Percentiles rank a stretch among this genome's conserved stretches.
Evolutionary conservation across 2,888 invertebrate genomes (phyloP).

Genomic region (Scaptomyza reducta): DNA sequence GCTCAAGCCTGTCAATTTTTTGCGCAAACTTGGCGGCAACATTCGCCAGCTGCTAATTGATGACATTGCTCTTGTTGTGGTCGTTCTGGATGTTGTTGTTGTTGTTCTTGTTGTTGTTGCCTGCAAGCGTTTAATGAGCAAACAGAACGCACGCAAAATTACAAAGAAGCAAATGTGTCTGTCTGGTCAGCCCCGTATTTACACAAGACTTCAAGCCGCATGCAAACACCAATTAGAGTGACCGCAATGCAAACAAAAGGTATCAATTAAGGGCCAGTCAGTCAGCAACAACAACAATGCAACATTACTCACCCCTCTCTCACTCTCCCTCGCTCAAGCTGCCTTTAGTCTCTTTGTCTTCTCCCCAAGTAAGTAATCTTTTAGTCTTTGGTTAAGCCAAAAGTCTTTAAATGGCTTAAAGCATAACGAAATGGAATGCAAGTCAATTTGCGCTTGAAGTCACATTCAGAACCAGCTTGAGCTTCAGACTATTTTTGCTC

Average conservation of each 20-base stretch:
- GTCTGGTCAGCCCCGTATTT: constrained; percentile 73
- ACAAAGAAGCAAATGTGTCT: constrained; percentile 64
- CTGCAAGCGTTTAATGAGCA: constrained; percentile 78
- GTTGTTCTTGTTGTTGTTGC: constrained; percentile 33
- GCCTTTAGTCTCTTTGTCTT: neutral
- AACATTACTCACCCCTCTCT: neutral
- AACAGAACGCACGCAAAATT: constrained; percentile 79
- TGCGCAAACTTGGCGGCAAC: constrained; percentile 68
- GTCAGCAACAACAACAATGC: constrained; percentile 4
- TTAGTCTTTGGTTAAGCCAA: constrained; percentile 1
- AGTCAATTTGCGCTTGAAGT: constrained; percentile 44
- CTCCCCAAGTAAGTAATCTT: neutral
- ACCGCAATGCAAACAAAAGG: constrained; percentile 77
- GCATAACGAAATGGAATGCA: constrained; percentile 33
- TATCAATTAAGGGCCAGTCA: constrained; percentile 71
- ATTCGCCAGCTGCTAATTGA: constrained; percentile 69
- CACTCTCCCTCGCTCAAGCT: neutral
- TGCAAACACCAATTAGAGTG: constrained; percentile 80
- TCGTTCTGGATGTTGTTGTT: constrained; percentile 7
- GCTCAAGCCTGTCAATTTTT: constrained; percentile 67
- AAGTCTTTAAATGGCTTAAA: constrained; percentile 45
- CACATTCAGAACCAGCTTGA: constrained; percentile 21
- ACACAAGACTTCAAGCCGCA: constrained; percentile 78
- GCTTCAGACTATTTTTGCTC: neutral
- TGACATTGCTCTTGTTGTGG: constrained; percentile 51